Evolutionary conservation across 2,113 vertebrate species (phyloP).

Genomic region (Herpailurus yagouaroundi): DNA sequence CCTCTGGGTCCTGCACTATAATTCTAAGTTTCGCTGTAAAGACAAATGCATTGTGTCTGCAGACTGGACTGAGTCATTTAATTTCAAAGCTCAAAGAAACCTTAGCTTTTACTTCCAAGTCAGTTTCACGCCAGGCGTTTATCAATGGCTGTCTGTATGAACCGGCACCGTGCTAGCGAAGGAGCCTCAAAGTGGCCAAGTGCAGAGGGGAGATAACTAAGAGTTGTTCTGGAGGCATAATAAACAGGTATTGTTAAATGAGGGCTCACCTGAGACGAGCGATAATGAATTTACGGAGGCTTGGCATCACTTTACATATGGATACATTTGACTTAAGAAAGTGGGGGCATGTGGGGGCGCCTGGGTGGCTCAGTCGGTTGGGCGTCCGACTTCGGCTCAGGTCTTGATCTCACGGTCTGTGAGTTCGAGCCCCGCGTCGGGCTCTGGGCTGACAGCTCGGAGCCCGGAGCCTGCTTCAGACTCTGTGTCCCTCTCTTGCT

Average conservation of each 20-base stretch:
- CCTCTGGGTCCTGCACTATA: background rate
- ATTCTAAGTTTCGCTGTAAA: background rate
- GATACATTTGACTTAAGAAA: background rate
- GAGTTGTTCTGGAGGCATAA: background rate
- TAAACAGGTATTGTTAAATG: background rate
- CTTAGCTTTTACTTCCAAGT: background rate
- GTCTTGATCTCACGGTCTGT: too few species aligned
- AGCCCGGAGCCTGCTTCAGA: too few species aligned
- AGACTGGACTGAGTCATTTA: background rate
- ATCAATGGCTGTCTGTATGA: background rate
- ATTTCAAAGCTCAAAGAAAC: background rate
- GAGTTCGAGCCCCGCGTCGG: too few species aligned
- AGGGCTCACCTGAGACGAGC: rapidly evolving
- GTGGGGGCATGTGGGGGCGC: too few species aligned
- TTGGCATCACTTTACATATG: background rate
- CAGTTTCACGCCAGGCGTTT: background rate
- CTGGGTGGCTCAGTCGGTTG: too few species aligned
- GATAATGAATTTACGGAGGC: background rate
- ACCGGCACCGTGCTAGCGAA: background rate
- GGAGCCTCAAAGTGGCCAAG: too few species aligned
- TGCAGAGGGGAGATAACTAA: too few species aligned
- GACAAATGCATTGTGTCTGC: background rate
- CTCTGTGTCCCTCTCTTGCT: too few species aligned
- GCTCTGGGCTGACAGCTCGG: too few species aligned
- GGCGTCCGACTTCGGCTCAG: too few species aligned